Conservation (phyloP, 2,797 vertebrate genomes). For the Oryzias sinensis region DNA sequence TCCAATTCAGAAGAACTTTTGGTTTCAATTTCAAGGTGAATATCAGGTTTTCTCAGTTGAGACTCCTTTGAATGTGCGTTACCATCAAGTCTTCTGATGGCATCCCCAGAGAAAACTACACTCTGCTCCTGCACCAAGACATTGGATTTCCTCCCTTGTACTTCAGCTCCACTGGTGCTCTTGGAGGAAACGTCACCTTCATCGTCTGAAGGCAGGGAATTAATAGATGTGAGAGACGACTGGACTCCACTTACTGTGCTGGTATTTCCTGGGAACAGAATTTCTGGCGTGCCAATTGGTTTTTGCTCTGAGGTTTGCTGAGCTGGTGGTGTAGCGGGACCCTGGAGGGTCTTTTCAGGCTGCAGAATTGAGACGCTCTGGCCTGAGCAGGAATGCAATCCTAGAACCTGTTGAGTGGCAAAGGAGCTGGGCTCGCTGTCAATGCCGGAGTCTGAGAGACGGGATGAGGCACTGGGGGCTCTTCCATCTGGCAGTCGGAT, state of each 20-base stretch:
- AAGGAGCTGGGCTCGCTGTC: slow-evolving; percentile 97
- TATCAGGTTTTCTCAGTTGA: slow-evolving; percentile 25
- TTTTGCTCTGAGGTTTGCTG: slow-evolving; percentile 77
- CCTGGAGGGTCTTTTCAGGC: slow-evolving; percentile 72
- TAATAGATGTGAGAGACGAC: slow-evolving; percentile 97
- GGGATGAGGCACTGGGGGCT: slow-evolving; percentile 83
- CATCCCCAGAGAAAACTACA: slow-evolving; percentile 79
- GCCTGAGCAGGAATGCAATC: slow-evolving; percentile 75
- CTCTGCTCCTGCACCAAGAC: slow-evolving; percentile 83
- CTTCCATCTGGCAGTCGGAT: slow-evolving; percentile 71
- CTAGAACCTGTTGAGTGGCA: slow-evolving; percentile 82
- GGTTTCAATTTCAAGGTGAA: slow-evolving; percentile 43
- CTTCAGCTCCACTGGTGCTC: slow-evolving; percentile 63
- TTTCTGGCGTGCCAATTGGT: slow-evolving; percentile 73
- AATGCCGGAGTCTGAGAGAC: slow-evolving; percentile 96
- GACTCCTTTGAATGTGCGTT: slow-evolving; percentile 28
- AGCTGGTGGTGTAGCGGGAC: slow-evolving; percentile 53
- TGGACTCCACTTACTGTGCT: slow-evolving; percentile 92
- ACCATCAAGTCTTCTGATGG: slow-evolving; percentile 37
- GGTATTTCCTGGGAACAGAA: slow-evolving; percentile 85
- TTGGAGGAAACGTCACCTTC: slow-evolving; percentile 86
- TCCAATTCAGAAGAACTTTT: slow-evolving; percentile 62
- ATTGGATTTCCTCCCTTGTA: slow-evolving; percentile 73
- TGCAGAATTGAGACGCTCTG: slow-evolving; percentile 60
- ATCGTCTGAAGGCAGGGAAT: slow-evolving; percentile 95